Percentiles rank a stretch among this genome's conserved stretches.
Evolutionary conservation across 2,113 vertebrate genomes (phyloP).

Genomic region (Nasalis larvatus): DNA sequence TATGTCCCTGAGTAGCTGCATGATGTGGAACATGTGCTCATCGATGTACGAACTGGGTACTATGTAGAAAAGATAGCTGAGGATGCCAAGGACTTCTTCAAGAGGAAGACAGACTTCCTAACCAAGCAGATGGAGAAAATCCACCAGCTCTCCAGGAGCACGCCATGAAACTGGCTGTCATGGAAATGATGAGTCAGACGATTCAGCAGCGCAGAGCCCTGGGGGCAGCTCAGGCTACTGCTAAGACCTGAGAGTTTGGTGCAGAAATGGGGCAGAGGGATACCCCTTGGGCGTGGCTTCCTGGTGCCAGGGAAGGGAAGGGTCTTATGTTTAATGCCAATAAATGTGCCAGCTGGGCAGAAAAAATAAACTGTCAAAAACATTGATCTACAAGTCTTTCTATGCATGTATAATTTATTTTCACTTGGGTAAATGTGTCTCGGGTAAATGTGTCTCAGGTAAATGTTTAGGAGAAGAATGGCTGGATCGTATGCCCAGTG

Average conservation of each 20-base stretch:
- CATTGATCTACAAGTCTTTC: not conserved
- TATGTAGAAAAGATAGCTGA: constrained; percentile 94
- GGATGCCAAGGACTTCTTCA: constrained; percentile 92
- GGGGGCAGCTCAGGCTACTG: constrained; percentile 86
- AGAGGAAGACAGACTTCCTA: constrained; percentile 94
- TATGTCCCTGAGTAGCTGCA: constrained; percentile 94
- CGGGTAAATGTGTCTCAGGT: too few relatives aligned
- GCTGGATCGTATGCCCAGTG: not conserved
- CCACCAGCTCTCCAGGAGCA: constrained; percentile 95
- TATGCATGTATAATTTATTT: not conserved
- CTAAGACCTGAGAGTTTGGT: constrained; percentile 84
- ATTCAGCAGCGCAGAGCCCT: constrained; percentile 92
- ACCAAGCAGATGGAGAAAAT: constrained; percentile 97
- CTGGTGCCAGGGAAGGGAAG: not conserved
- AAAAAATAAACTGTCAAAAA: not conserved
- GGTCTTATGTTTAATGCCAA: constrained; percentile 43
- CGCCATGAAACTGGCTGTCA: constrained; percentile 94
- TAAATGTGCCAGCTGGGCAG: constrained; percentile 61
- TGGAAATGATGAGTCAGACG: constrained; percentile 95
- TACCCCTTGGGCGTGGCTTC: not conserved
- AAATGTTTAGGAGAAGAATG: not conserved
- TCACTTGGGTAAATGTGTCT: not conserved
- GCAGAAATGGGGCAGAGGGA: not conserved
- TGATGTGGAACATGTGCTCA: constrained; percentile 90
- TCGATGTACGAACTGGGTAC: constrained; percentile 95